phyloP scores from a whole-genome alignment of 2,113 vertebrate species.

The Myiagra hebetior region DNA sequence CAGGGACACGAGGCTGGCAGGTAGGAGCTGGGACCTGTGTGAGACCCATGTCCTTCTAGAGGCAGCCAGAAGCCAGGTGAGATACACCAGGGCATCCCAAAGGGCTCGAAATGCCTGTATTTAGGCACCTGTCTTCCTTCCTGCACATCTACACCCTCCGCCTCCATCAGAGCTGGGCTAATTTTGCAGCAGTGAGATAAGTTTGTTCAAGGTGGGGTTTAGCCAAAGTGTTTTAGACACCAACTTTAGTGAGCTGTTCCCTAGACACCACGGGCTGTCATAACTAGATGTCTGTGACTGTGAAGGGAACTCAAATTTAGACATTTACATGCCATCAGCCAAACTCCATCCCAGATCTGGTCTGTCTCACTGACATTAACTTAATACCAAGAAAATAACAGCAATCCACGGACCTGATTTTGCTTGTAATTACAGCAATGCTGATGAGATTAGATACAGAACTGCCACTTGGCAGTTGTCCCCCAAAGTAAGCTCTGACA shows the following conservation, averaged over 20 bases:
- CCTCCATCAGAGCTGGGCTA: background rate
- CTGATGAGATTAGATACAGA: conserved; percentile 18
- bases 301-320: background rate
- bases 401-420: background rate
- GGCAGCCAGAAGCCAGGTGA: background rate
- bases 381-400: background rate
- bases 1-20: background rate
- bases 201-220: background rate
- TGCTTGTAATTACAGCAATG: background rate
- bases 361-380: background rate
- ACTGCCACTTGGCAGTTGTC: background rate
- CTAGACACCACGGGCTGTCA: background rate
- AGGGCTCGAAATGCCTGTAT: background rate
- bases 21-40: background rate
- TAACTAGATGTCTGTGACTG: background rate
- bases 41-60: background rate
- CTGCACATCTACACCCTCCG: background rate
- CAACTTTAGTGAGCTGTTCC: background rate
- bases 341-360: background rate
- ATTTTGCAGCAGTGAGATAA: background rate
- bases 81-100: background rate
- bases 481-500: background rate
- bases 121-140: background rate
- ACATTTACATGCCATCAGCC: background rate
- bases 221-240: background rate